Conservation (phyloP, 2,888 invertebrate species). For the Mamestra brassicae region DNA sequence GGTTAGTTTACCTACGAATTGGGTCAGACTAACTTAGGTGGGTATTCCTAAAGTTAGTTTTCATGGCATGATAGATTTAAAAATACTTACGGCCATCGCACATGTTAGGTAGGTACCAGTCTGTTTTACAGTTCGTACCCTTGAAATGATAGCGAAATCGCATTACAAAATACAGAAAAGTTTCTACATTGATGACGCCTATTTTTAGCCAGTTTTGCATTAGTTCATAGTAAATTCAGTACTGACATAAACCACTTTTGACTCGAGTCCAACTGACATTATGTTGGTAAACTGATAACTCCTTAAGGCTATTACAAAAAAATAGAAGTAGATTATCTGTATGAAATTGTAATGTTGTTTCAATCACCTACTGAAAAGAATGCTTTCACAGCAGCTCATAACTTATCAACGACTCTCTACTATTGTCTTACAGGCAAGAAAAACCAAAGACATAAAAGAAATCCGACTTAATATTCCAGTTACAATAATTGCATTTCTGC, state of each 20-base stretch:
- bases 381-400: not conserved
- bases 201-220: conserved; percentile 9
- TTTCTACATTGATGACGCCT: not conserved
- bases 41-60: too few species aligned
- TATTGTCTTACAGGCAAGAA: not conserved
- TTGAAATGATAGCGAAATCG: not conserved
- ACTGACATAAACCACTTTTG: conserved; percentile 4
- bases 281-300: not conserved
- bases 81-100: not conserved
- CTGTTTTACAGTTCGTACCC: not conserved
- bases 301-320: not conserved
- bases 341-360: not conserved
- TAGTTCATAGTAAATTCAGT: not conserved
- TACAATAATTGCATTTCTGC: not conserved
- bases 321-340: not conserved
- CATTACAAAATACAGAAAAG: not conserved
- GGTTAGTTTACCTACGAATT: too few species aligned
- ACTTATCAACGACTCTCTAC: not conserved
- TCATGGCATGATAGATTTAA: not conserved
- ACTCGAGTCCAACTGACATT: not conserved
- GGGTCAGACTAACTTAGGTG: too few species aligned
- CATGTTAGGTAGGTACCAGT: not conserved
- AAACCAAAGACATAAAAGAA: not conserved
- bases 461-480: conserved; percentile 1
- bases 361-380: not conserved